phyloP scores from a whole-genome alignment of 2,113 vertebrate species.

The human (Homo sapiens) region GRCh38 chrX:18858501-18859000 shows the following conservation, averaged over 20 bases:
- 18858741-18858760: neutral
- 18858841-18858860: too few species aligned
- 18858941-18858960: too few species aligned
- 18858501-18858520: neutral
- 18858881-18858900: too few species aligned
- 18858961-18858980: too few species aligned
- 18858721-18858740: neutral
- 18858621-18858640: neutral
- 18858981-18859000: too few species aligned
- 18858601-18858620: conserved; percentile 30
- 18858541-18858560: neutral
- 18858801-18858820: too few species aligned
- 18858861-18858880: too few species aligned
- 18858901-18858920: too few species aligned
- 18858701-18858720: neutral
- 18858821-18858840: too few species aligned
- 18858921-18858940: too few species aligned
- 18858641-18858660: conserved; percentile 31
- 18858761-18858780: neutral
- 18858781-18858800: too few species aligned
- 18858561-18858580: neutral
- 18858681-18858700: conserved; percentile 30
- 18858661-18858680: neutral
- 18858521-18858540: neutral
- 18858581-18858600: conserved; percentile 26